Base-by-base conservation (phyloP, 2,113 vertebrate species). In the Hippocampus mohnikei region DNA sequence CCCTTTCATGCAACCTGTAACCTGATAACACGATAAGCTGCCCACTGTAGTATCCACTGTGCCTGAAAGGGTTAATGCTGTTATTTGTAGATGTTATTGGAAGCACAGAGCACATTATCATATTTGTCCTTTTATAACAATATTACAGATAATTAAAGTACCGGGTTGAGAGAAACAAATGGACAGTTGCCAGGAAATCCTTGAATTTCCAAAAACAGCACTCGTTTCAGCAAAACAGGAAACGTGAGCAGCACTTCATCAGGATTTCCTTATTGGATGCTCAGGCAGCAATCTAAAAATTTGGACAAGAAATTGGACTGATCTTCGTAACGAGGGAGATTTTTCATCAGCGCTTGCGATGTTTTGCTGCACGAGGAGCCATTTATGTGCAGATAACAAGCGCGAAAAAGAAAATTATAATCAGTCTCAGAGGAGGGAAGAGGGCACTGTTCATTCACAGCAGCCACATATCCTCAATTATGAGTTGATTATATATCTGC, bases 361-460 rank as follows among this genome's bases (percentile, higher is more conserved):
- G 60, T 81, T 79, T 70, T 80, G 66, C 69, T 68, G 72, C 9
- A 46, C 64, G 69, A 53, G 66, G 62, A 75, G 81, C 77, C 80
- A 77, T 85, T 79, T 80, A 72, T 75, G 81, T 75, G 58, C 71
- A 73, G 74, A 86, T 83, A 81, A 79, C 72, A 66, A 71, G 76
- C 69, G 71, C 65, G 16, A 62, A 74, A 81, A 82, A 67, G 65
- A 77, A 86, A 80, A 82, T 79, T 81, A 77, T 81, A 86, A 85
- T 86, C 76, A 81, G 76, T 69, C 84, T 74, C 75, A 0, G 27
- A 79, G 84, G 79, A 80, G 46, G 69, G 68, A 66, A 67, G 59
- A 72, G 75, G 72, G 42, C 65, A 66, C 67, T 52, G 75, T 69
- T 73, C 62, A 71, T 56, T 37, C 48, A 63, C 69, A 29, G 70